A percentile compares a stretch with the other conserved stretches of the same genome.
Evolutionary conservation across 2,888 invertebrate genomes (phyloP).

Genomic region (Drosophila kanekoi): DNA sequence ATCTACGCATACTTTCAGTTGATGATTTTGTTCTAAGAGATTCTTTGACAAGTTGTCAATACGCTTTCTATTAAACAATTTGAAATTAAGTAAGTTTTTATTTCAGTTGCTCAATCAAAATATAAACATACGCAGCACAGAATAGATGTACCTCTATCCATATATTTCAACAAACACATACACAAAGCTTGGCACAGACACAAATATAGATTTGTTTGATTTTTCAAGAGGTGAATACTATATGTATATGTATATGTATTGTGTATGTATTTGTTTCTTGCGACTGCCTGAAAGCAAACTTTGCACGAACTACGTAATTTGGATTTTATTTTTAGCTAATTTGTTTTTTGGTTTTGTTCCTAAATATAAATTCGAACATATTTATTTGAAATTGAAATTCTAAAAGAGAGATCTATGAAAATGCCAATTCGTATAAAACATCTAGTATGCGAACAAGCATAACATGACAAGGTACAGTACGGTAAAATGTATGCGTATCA

Average conservation of each 20-base stretch:
- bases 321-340: slow-evolving; percentile 57
- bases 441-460: not conserved
- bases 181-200: slow-evolving; percentile 3
- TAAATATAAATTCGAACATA: slow-evolving; percentile 27
- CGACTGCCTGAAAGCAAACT: slow-evolving; percentile 34
- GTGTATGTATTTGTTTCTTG: slow-evolving; percentile 21
- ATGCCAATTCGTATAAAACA: slow-evolving; percentile 1
- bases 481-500: not conserved
- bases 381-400: slow-evolving; percentile 4
- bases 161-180: not conserved
- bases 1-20: too few species aligned
- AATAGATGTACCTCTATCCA: not conserved
- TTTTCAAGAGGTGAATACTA: slow-evolving; percentile 14
- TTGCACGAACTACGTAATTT: slow-evolving; percentile 66
- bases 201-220: slow-evolving; percentile 15
- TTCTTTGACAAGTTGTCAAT: too few species aligned
- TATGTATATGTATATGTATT: too few species aligned
- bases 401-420: slow-evolving; percentile 6
- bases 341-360: slow-evolving; percentile 28
- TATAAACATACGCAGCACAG: not conserved
- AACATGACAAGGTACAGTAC: slow-evolving; percentile 2
- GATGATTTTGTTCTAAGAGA: too few species aligned
- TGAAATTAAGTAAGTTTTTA: too few species aligned
- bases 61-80: too few species aligned
- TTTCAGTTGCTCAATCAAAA: too few species aligned